A percentile compares a stretch with the other conserved stretches of the same genome.
These are phyloP conservation scores for Girardinus metallicus DNA, from an alignment of 2,797 vertebrate species.

Conservation along the genomic window DNA sequence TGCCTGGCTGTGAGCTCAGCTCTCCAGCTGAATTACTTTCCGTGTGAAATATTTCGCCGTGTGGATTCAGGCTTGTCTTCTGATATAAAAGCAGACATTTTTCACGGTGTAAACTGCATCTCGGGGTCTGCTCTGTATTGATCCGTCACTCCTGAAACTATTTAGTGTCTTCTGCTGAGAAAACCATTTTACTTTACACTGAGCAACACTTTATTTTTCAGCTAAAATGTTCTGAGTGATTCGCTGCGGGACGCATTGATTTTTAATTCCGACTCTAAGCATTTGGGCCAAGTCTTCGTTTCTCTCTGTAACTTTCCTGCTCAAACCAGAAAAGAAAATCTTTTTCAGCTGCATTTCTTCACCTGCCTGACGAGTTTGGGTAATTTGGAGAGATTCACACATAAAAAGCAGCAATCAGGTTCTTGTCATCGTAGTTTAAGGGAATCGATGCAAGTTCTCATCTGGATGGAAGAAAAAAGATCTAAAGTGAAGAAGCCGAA, in stretches of 20 bases:
- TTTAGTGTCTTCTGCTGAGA: constrained; percentile 45
- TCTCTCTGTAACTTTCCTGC: constrained; percentile 9
- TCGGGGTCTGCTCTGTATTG: constrained; percentile 43
- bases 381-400: neutral
- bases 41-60: constrained; percentile 20
- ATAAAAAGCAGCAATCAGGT: constrained; percentile 15
- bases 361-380: neutral
- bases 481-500: neutral
- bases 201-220: constrained; percentile 51
- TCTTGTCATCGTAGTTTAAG: neutral
- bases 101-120: constrained; percentile 28
- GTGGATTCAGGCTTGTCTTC: constrained; percentile 29
- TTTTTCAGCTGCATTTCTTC: neutral
- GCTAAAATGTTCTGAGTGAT: constrained; percentile 61
- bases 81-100: constrained; percentile 36
- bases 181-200: constrained; percentile 51
- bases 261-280: constrained; percentile 48
- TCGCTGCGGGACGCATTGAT: constrained; percentile 60
- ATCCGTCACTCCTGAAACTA: constrained; percentile 52
- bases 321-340: constrained; percentile 5
- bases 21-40: constrained; percentile 23
- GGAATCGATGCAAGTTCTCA: neutral
- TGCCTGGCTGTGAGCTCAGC: constrained; percentile 9
- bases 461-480: constrained; percentile 12
- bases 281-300: constrained; percentile 34